phyloP scores from a whole-genome alignment of 1,140 invertebrate species.

The Choristoneura fumiferana region DNA sequence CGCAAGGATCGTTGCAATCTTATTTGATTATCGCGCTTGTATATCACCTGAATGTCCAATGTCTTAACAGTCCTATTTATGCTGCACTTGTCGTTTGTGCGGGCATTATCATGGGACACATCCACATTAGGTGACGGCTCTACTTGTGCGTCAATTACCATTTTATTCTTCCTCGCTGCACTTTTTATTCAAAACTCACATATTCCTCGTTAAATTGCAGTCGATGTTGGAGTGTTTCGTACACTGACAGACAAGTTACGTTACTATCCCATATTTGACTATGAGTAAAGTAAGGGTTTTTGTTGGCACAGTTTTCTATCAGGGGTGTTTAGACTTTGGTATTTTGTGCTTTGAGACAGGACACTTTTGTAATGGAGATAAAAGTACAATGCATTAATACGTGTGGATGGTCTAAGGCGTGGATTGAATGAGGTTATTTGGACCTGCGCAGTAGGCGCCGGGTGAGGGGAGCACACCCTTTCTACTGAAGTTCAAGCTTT shows the following conservation, averaged over 20 bases:
- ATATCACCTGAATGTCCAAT: slow-evolving; percentile 63
- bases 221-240: not conserved
- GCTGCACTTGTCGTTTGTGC: slow-evolving; percentile 50
- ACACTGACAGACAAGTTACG: too few relatives aligned
- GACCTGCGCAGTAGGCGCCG: slow-evolving; percentile 60
- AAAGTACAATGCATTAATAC: slow-evolving; percentile 37
- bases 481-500: not conserved
- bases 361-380: slow-evolving; percentile 21
- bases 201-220: slow-evolving; percentile 16
- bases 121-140: slow-evolving; percentile 56
- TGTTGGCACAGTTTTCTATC: too few relatives aligned
- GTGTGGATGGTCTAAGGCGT: slow-evolving; percentile 54
- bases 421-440: slow-evolving; percentile 69
- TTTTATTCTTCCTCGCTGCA: slow-evolving; percentile 54
- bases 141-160: slow-evolving; percentile 74
- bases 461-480: slow-evolving; percentile 26
- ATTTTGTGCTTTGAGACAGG: slow-evolving; percentile 25
- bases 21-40: slow-evolving; percentile 7
- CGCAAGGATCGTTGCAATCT: not conserved
- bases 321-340: not conserved
- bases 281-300: too few relatives aligned
- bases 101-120: slow-evolving; percentile 38
- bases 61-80: slow-evolving; percentile 49
- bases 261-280: too few relatives aligned
- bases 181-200: slow-evolving; percentile 29